Percentiles rank a stretch among this genome's conserved stretches.
These are phyloP conservation scores for Trematocara zebra DNA, from an alignment of 2,113 vertebrate genomes.

Conservation along the genomic window DNA sequence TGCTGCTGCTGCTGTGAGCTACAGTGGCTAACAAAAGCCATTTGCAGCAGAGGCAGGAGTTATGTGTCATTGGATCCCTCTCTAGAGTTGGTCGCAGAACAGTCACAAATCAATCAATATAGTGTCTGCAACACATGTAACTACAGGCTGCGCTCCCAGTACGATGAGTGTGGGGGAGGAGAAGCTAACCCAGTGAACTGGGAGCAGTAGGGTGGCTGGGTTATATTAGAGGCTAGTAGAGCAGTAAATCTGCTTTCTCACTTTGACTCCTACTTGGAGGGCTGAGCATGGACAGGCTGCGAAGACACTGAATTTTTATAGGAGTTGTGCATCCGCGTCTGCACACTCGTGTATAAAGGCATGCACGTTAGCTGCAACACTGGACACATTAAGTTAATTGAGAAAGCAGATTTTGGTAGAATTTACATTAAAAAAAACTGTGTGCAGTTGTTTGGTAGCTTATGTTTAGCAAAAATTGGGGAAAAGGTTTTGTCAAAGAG, in stretches of 20 bases:
- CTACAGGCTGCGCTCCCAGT: conserved; percentile 1
- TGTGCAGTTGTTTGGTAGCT: not conserved
- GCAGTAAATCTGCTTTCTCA: conserved; percentile 24
- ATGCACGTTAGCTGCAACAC: not conserved
- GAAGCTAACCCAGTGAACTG: conserved; percentile 24
- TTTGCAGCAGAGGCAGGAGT: conserved; percentile 16
- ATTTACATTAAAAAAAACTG: not conserved
- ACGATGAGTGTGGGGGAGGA: not conserved
- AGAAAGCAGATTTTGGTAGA: not conserved
- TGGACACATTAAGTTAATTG: not conserved
- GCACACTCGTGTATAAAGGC: not conserved
- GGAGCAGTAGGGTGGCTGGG: not conserved
- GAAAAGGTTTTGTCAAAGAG: not conserved
- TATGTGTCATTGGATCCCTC: conserved; percentile 51
- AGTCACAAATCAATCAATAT: conserved; percentile 54
- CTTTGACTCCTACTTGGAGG: not conserved
- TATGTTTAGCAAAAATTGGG: not conserved
- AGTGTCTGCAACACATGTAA: conserved; percentile 44
- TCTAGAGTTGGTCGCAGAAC: conserved; percentile 14
- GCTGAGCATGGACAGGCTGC: not conserved
- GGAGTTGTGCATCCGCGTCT: not conserved
- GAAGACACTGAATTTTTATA: not conserved
- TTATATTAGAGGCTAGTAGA: not conserved
- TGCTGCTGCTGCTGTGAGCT: not conserved
- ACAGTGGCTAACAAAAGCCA: conserved; percentile 17